Evolutionary conservation across 2,797 vertebrate genomes (phyloP), one percentile per base, ranked within the genome.

Genomic region (Dromococcyx pavoninus): DNA sequence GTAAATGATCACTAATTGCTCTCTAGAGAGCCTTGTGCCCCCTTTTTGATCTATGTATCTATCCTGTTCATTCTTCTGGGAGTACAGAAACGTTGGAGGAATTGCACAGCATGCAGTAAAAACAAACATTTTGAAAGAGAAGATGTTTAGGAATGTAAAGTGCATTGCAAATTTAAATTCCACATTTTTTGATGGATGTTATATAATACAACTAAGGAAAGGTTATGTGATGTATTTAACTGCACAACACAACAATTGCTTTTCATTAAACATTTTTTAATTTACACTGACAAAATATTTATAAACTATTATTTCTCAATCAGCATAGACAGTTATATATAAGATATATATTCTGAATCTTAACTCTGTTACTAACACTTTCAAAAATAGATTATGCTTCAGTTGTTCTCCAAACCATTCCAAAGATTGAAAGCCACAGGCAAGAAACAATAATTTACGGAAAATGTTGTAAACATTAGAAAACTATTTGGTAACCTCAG

Each of bases 1-100:
- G 87, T n/a, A 93, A 95, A 95, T 65, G 23, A 83, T 83, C 50
- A 48, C 70, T 94, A 96, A 94, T 97, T 95, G 85, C 72, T 95
- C 94, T 94, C 92, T 74, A 53, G 95, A 94, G 96, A 93, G 30
- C 10, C 66, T 3, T 51, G 11, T 83, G 65, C 7, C 46, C 61
- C 32, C 41, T 77, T 94, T 85, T 89, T 92, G 71, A 80, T 94
- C 85, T 89, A 50, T 54, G 32, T 50, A 77, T 92, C 91, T 86
- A 87, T 71, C 50, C 46, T 58, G 15, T 51, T 91, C 46, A 17
- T 61, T 95, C 37, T 93, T 79, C 61, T 58, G 50, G 83, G 30
- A 67, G 27, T 54, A 53, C 15, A 91, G 65, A 80, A 74, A 48
- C 46, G 46, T 5, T 28, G 69, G 21, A 80, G 19, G 30, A 79